Evolutionary conservation across 2,113 vertebrate genomes (phyloP).

Genomic region (Stomatorhinus ivindoensis): DNA sequence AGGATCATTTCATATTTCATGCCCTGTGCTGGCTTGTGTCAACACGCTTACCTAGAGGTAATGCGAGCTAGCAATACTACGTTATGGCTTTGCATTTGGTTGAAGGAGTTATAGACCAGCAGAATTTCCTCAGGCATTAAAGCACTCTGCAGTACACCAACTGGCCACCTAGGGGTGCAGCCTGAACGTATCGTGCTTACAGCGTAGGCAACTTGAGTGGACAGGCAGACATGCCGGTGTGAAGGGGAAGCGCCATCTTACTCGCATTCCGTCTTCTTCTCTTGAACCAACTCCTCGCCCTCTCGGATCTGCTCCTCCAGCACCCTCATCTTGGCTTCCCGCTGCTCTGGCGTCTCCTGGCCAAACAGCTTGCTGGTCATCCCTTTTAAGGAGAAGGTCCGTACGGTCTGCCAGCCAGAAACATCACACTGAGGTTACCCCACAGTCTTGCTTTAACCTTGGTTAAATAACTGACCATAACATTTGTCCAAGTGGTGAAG

Average conservation of each 20-base stretch:
- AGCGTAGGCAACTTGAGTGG: not conserved
- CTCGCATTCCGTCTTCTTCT: slow-evolving; percentile 80
- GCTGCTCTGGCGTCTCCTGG: slow-evolving; percentile 87
- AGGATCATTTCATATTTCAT: not conserved
- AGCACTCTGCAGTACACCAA: not conserved
- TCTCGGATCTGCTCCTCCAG: slow-evolving; percentile 86
- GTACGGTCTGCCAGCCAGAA: slow-evolving; percentile 66
- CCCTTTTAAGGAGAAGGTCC: slow-evolving; percentile 88
- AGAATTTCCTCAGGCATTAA: not conserved
- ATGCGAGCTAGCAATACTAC: not conserved
- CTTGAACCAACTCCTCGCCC: slow-evolving; percentile 76
- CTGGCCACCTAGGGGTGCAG: not conserved
- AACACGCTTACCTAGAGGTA: not conserved
- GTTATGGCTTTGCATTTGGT: not conserved
- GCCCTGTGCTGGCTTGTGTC: not conserved
- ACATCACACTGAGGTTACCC: not conserved
- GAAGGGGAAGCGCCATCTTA: slow-evolving; percentile 47
- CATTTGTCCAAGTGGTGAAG: not conserved
- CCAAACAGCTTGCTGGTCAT: slow-evolving; percentile 95
- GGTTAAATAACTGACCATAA: not conserved
- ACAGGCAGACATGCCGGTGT: not conserved
- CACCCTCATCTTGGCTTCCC: slow-evolving; percentile 77
- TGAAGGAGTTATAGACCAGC: not conserved
- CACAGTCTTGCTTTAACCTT: not conserved
- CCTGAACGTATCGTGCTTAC: not conserved